Base-by-base conservation (phyloP, 2,113 vertebrate species). In the Dipodomys stephensi region DNA sequence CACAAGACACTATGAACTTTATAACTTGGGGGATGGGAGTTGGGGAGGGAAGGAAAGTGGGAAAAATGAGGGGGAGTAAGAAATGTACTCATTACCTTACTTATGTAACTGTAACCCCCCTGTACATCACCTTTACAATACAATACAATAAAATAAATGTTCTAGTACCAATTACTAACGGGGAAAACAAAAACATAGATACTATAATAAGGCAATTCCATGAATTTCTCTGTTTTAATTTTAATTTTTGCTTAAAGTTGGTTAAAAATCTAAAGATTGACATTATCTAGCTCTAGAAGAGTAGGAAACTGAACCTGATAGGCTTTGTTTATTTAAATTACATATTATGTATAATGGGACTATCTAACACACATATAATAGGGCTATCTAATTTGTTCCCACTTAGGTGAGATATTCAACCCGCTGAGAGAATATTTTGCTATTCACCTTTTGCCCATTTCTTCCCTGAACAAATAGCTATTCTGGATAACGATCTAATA, bases 401-500 rank as follows among this genome's bases (percentile, higher is more conserved):
- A 78, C 83, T 72, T 22, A 69, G n/a, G 49, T 49, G 27, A 64
- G 8, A n/a, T 11, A 4, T 22, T 57, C 60, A 16, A 15, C 30
- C 46, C 19, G 35, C 69, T 67, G 35, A 74, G 73, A 85, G 0
- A 16, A 27, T 27, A 44, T 30, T 53, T 87, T 76, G 11, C 53
- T 78, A 49, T 28, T 74, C 69, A 32, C 39, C 30, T n/a, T 95
- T 49, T 85, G 65, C 4, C 25, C 4, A 74, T 90, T 53, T 18
- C 7, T 60, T 83, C 74, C 77, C 83, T 16, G 80, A 96, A 67
- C 2, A 4, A 87, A 80, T 71, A 46, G 76, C 88, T 96, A 92
- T 95, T 83, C 16, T 82, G 88, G 73, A 35, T 85, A 93, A 92
- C 77, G 92, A 95, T 78, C 73, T 91, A 95, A 87, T 97, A 93